Percentiles rank a stretch among this genome's conserved stretches.
Evolutionary conservation across 2,888 invertebrate species (phyloP).

Genomic region (Microctonus aethiopoides): DNA sequence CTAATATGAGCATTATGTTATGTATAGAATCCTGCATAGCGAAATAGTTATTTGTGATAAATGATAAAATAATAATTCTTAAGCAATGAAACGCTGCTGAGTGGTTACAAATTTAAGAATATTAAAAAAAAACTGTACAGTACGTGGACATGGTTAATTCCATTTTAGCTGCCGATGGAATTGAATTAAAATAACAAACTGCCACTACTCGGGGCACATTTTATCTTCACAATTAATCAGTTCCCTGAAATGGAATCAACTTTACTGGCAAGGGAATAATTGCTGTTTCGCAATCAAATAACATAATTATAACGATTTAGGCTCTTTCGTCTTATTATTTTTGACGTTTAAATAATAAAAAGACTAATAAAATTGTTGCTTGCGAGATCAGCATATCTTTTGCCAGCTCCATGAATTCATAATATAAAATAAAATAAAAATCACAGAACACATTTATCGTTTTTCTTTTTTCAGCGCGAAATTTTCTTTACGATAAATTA

Average conservation of each 20-base stretch:
- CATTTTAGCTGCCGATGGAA: constrained; percentile 54
- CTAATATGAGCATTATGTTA: constrained; percentile 63
- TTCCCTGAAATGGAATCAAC: constrained; percentile 18
- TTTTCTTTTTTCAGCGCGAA: neutral
- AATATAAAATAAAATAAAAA: neutral
- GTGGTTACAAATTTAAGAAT: constrained; percentile 54
- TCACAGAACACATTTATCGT: neutral
- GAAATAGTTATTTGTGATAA: constrained; percentile 53
- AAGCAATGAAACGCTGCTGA: constrained; percentile 55
- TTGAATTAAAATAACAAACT: constrained; percentile 22
- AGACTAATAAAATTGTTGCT: neutral
- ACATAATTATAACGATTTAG: constrained; percentile 23
- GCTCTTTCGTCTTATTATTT: constrained; percentile 26
- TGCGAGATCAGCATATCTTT: neutral
- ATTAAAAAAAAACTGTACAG: constrained; percentile 51
- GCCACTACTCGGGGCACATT: neutral
- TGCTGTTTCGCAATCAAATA: neutral
- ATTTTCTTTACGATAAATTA: neutral
- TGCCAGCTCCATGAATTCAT: neutral
- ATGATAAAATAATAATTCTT: constrained; percentile 55
- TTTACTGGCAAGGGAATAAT: constrained; percentile 21
- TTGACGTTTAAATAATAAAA: neutral
- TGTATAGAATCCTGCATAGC: constrained; percentile 54
- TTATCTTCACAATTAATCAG: constrained; percentile 1
- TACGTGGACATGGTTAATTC: constrained; percentile 51